Evolutionary conservation across 2,113 vertebrate genomes (phyloP), one percentile per base, ranked within the genome.

Genomic region (Zingel zingel): DNA sequence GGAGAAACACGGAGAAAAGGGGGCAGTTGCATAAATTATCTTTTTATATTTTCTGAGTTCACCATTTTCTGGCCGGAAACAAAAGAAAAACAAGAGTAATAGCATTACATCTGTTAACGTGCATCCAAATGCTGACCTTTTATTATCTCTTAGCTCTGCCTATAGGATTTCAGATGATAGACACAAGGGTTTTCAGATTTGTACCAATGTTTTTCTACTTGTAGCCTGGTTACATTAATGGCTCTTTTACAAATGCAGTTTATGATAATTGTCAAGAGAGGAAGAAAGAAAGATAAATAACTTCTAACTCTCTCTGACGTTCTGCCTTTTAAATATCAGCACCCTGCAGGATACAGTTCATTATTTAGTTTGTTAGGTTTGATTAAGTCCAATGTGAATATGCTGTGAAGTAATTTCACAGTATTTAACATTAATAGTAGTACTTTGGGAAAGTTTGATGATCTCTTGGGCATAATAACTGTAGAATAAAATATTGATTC

Each of bases 21-120:
- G 71, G 68, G n/a, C 54, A 83, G 77, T 76, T 81, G 91, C 81
- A 93, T 91, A 89, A 77, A 89, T 92, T 88, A 93, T 81, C 67
- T 72, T 39, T 39, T 39, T 78, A 89, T 75, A 68, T 54, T 89
- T 83, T 78, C 51, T 83, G 79, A 82, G 82, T 85, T 72, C 62
- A 30, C 12, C 11, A 30, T 90, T 78, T 62, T 18, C 30, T 21
- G 3, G 19, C 56, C 12, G 14, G 50, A 81, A 70, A 50, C 23
- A 77, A 86, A 56, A 67, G 25, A 33, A 33, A 10, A 39, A 10
- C 39, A 39, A 39, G 9, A 50, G 47, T 63, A 67, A 82, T 27
- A 57, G 61, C 48, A 5, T 56, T 67, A 61, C 63, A 72, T 54
- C 43, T 64, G 50, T 71, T 86, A 67, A 61, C 50, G 75, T 69